phyloP scores from a whole-genome alignment of 2,888 invertebrate species.

The Endomychus coccineus region DNA sequence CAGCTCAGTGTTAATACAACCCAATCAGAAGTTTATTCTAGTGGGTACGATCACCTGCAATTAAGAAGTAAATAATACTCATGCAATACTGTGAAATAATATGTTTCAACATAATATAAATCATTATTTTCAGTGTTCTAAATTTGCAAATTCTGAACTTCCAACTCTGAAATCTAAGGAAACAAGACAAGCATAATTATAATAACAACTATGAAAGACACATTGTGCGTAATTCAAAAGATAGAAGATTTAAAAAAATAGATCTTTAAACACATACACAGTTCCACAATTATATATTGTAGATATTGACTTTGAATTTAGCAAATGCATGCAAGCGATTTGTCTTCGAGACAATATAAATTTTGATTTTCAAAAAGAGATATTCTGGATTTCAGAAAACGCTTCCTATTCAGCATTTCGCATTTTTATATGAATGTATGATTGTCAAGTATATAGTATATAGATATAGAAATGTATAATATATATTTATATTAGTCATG shows the following conservation, averaged over 20 bases:
- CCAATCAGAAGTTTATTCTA: no score
- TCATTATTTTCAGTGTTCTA: no score
- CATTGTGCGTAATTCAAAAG: conserved; percentile 38
- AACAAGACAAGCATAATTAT: no score
- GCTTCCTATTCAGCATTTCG: conserved; percentile 31
- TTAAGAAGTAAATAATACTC: no score
- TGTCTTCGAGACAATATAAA: conserved; percentile 31
- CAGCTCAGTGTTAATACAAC: no score
- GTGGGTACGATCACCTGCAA: no score
- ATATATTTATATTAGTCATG: conserved; percentile 7
- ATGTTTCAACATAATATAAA: no score
- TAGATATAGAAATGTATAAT: conserved; percentile 34
- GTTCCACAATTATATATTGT: conserved; percentile 39
- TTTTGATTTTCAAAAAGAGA: conserved; percentile 27
- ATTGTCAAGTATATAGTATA: conserved; percentile 43
- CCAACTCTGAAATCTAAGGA: no score
- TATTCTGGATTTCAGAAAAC: conserved; percentile 28
- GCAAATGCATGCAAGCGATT: conserved; percentile 46
- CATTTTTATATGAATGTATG: conserved; percentile 33
- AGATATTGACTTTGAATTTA: conserved; percentile 63
- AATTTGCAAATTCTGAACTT: no score
- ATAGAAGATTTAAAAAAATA: conserved; percentile 38
- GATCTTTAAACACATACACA: conserved; percentile 53
- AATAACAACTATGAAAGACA: conserved; percentile 32
- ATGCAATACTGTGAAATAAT: no score